Percentiles rank a stretch among this genome's conserved stretches.
Evolutionary conservation across 2,888 invertebrate genomes (phyloP).

Genomic region (Candidula unifasciata): DNA sequence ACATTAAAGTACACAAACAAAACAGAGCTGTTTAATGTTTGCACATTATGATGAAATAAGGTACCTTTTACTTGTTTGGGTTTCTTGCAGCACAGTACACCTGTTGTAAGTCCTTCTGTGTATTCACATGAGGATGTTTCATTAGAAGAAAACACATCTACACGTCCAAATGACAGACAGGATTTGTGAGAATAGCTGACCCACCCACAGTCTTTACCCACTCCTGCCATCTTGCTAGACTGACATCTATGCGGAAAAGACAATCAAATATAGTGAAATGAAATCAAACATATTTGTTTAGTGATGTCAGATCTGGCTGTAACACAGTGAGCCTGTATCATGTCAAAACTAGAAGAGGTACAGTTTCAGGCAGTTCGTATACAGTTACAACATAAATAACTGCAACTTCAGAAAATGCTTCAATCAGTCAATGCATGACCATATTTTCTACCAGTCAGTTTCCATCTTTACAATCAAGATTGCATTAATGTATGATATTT

Average conservation of each 20-base stretch:
- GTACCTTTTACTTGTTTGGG: constrained; percentile 53
- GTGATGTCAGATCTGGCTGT: background rate
- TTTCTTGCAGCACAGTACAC: constrained; percentile 74
- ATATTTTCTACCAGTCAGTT: no score
- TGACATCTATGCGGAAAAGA: constrained; percentile 63
- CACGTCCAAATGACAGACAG: constrained; percentile 72
- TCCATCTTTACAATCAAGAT: no score
- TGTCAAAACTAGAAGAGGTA: no score
- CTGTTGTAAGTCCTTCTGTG: constrained; percentile 68
- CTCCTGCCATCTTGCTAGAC: constrained; percentile 72
- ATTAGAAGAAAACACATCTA: constrained; percentile 73
- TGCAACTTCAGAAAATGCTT: no score
- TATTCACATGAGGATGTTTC: constrained; percentile 67
- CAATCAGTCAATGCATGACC: no score
- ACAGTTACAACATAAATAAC: no score
- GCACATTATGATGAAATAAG: no score
- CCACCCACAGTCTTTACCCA: constrained; percentile 71
- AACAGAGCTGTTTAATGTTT: no score
- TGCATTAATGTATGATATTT: no score
- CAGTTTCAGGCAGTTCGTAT: no score
- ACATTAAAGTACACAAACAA: no score
- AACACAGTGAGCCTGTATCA: no score
- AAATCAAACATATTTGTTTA: background rate
- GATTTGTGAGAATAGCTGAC: constrained; percentile 66
- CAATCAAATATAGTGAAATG: background rate